Evolutionary conservation across 2,888 invertebrate species (phyloP), one percentile per base, ranked within the genome.

Genomic region (Drosophila robusta): DNA sequence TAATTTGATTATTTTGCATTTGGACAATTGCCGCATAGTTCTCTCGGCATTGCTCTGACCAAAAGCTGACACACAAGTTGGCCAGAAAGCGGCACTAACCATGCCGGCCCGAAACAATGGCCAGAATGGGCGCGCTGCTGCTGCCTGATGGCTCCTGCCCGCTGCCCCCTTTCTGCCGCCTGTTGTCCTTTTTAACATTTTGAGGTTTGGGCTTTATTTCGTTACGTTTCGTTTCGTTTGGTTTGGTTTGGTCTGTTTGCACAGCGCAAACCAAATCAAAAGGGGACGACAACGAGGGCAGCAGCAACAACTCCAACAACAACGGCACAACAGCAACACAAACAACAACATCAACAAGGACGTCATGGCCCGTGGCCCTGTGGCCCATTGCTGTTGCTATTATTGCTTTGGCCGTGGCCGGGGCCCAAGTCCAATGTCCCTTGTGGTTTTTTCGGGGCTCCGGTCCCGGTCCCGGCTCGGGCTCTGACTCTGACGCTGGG

Each of bases 201-300:
- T 80, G 87, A 78, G 83, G 83, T 80, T 78, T 79, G 82, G 84
- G 72, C 78, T 76, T 83, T 84, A 84, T 87, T 80, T 84, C 87
- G 82, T 87, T 87, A 87, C 87, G 84, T 81, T 77, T 76, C 51
- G 76, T 80, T 79, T 84, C 69, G 61, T 85, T 80, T 72, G 55
- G 52, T 71, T 50, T 58, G 52, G 45, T 70, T 65, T 55, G 70
- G 50, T 47, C 70, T 80, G 82, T 82, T 82, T 82, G 82, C 80
- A 69, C 66, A 80, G 83, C 73, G 77, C 82, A 73, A 75, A 78
- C 76, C 73, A 76, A 78, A 83, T 82, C 72, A 80, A 70, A 72
- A 65, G 73, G 73, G 77, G 57, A 63, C 47, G 57, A 60, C 64
- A 72, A 62, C 62, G 52, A 68, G 73, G 70, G 49, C 60, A 42